A percentile compares a stretch with the other conserved stretches of the same genome.
Evolutionary conservation across 2,797 vertebrate species (phyloP).

Genomic region (Diceros bicornis): DNA sequence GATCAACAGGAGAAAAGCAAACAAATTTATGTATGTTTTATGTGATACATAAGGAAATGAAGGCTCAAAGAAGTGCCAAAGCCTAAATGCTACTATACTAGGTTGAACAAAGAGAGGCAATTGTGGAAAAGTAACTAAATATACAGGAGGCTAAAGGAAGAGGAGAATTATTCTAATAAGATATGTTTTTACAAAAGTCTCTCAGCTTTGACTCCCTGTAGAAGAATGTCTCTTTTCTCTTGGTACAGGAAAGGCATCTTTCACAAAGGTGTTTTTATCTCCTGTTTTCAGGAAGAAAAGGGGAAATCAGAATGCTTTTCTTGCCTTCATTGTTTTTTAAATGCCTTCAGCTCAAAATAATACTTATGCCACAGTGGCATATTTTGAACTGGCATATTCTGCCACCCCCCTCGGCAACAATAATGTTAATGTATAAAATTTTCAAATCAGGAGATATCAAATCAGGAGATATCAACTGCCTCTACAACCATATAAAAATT

Average conservation of each 20-base stretch:
- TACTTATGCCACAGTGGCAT: not conserved
- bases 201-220: not conserved
- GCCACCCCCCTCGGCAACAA: not conserved
- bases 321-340: not conserved
- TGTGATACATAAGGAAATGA: not conserved
- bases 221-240: not conserved
- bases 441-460: not conserved
- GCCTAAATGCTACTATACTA: not conserved
- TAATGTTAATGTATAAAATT: not conserved
- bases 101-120: not conserved
- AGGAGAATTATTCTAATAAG: not conserved
- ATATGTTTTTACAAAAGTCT: not conserved
- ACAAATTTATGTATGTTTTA: not conserved
- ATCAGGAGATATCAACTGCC: not conserved
- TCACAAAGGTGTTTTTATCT: not conserved
- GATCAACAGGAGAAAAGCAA: not conserved
- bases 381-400: not conserved
- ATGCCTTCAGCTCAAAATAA: not conserved
- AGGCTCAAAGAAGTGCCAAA: not conserved
- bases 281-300: not conserved
- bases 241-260: not conserved
- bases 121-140: not conserved
- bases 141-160: not conserved
- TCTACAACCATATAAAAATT: not conserved
- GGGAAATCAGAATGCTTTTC: not conserved